Percentiles rank a stretch among this genome's conserved stretches.
phyloP scores from a whole-genome alignment of 2,888 invertebrate genomes.

The Hyposoter didymator region DNA sequence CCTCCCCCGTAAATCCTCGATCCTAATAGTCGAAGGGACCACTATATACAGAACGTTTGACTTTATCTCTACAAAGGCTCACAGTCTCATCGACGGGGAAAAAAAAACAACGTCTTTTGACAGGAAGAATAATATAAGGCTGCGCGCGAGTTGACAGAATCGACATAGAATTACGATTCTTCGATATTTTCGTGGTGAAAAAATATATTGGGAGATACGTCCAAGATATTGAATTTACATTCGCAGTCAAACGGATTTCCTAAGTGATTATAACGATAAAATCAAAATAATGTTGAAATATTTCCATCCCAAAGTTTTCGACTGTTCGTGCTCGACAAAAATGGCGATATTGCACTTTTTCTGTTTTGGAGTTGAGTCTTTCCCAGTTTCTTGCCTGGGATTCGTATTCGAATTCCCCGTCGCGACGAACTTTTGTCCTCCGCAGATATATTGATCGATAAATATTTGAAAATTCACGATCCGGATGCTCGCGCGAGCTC shows the following conservation, averaged over 20 bases:
- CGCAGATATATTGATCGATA: not conserved
- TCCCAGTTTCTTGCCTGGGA: not conserved
- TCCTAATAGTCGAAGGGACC: slow-evolving; percentile 56
- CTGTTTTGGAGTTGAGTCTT: not conserved
- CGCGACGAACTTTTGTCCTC: not conserved
- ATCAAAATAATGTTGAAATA: not conserved
- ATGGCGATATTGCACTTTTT: not conserved
- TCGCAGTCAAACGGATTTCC: not conserved
- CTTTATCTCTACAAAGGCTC: slow-evolving; percentile 45
- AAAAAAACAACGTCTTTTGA: slow-evolving; percentile 17
- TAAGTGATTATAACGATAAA: not conserved
- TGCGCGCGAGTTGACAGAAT: not conserved
- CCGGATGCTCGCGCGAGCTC: not conserved
- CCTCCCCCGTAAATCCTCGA: slow-evolving; percentile 61
- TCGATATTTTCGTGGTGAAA: not conserved
- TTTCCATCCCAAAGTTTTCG: not conserved
- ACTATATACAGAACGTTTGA: slow-evolving; percentile 18
- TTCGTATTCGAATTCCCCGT: not conserved
- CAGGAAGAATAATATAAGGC: slow-evolving; percentile 23
- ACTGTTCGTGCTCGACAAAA: not conserved
- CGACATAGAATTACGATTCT: not conserved
- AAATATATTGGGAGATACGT: not conserved
- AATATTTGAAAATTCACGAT: not conserved
- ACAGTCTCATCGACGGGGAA: slow-evolving; percentile 40
- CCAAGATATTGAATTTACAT: not conserved